phyloP scores from a whole-genome alignment of 2,888 invertebrate species.

The Chymomyza amoena region DNA sequence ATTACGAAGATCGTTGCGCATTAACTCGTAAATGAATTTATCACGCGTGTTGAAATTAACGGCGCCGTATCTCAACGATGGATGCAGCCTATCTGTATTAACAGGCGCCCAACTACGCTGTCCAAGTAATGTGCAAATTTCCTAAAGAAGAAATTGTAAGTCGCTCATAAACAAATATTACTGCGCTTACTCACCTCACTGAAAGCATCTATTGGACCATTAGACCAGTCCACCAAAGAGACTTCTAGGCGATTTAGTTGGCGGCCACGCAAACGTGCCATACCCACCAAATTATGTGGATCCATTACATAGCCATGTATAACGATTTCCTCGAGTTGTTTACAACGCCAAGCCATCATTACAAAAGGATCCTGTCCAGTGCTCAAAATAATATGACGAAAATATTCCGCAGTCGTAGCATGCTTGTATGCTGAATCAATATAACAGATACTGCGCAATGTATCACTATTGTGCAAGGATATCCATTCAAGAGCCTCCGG shows the following conservation, averaged over 20 bases:
- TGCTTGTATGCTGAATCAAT: conserved; percentile 77
- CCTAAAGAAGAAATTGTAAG: conserved; percentile 51
- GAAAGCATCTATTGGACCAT: conserved; percentile 44
- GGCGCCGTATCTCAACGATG: conserved; percentile 71
- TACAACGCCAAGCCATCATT: conserved; percentile 83
- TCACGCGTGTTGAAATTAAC: conserved; percentile 76
- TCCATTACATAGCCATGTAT: conserved; percentile 80
- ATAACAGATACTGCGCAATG: conserved; percentile 77
- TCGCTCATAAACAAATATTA: neutral
- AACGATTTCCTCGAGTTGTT: conserved; percentile 80
- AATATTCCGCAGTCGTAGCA: conserved; percentile 49
- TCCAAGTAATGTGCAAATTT: conserved; percentile 76
- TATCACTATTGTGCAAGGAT: conserved; percentile 74
- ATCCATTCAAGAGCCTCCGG: conserved; percentile 77
- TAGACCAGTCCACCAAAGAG: conserved; percentile 75
- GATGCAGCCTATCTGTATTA: conserved; percentile 69
- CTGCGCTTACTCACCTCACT: conserved; percentile 59
- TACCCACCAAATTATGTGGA: conserved; percentile 78
- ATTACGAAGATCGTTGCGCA: conserved; percentile 74
- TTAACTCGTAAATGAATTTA: conserved; percentile 76
- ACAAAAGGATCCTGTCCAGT: conserved; percentile 80
- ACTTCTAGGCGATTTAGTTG: conserved; percentile 76
- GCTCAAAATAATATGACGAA: conserved; percentile 19
- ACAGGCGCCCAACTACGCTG: conserved; percentile 74
- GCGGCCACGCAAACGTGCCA: conserved; percentile 76